Conservation (phyloP, 1,140 invertebrate genomes). For the Drosophila micromelanica region DNA sequence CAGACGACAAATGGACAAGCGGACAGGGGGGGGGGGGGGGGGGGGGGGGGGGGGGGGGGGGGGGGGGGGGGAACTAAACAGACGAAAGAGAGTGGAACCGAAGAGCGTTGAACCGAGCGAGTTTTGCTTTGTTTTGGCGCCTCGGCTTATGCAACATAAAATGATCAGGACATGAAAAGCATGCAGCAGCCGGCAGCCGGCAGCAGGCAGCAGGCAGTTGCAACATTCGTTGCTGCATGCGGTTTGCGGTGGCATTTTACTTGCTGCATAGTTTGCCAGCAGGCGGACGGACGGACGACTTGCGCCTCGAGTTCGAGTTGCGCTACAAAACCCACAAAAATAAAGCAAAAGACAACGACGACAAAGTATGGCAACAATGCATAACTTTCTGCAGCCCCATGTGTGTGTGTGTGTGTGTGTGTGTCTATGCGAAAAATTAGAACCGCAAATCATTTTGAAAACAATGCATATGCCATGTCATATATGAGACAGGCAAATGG, state of each 20-base stretch:
- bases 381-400: slow-evolving; percentile 52
- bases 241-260: slow-evolving; percentile 53
- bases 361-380: slow-evolving; percentile 68
- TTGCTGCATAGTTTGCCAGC: slow-evolving; percentile 50
- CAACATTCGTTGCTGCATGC: slow-evolving; percentile 45
- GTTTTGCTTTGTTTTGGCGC: slow-evolving; percentile 75
- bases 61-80: slow-evolving; percentile 33
- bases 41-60: background rate
- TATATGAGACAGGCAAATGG: slow-evolving; percentile 49
- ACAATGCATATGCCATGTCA: slow-evolving; percentile 82
- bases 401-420: background rate
- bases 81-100: too few relatives aligned
- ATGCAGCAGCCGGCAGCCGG: slow-evolving; percentile 6
- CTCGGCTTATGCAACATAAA: slow-evolving; percentile 55
- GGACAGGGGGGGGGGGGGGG: slow-evolving; percentile 13
- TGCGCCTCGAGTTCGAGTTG: slow-evolving; percentile 15
- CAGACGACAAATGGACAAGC: slow-evolving; percentile 37
- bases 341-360: slow-evolving; percentile 54
- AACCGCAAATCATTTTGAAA: slow-evolving; percentile 79
- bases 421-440: slow-evolving; percentile 63
- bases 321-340: slow-evolving; percentile 73
- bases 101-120: slow-evolving; percentile 62
- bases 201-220: slow-evolving; percentile 1
- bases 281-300: background rate
- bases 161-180: slow-evolving; percentile 34